Evolutionary conservation across 2,797 vertebrate genomes (phyloP), one percentile per base, ranked within the genome.

Genomic region (Parauchenoglanis punctatus): DNA sequence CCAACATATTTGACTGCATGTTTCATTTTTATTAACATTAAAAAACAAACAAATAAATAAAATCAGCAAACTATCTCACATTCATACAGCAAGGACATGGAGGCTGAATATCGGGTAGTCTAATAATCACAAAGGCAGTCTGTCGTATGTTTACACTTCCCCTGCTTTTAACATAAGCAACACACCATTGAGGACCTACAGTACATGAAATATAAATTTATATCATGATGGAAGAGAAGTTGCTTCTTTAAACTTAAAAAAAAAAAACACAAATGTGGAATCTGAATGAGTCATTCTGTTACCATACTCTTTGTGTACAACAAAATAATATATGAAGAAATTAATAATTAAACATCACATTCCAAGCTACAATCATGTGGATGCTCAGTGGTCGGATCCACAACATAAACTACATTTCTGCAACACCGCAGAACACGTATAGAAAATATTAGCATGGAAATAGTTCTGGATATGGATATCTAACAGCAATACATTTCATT

Each of bases 11-110:
- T 82, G 52, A 88, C 23, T 63, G 88, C 59, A 83, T 84, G 44
- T 83, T 89, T 86, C 59, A 78, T 92, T 91, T 77, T 91, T 91
- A 92, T 90, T 92, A 67, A 90, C 87, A 87, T 92, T 91, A 95
- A 95, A 94, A 95, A 81, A 80, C 94, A 93, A 92, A 95, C 94
- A 95, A 95, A 95, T 95, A 95, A 93, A 93, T 92, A 93, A 81
- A 92, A 91, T 90, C 92, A 94, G 78, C 18, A 63, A 46, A 81
- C 80, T 93, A 94, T 92, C 93, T 92, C 93, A 96, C 94, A 95
- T 93, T 91, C 94, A 94, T 94, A 94, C 94, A 93, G 87, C 75
- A 89, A 91, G 85, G 86, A 90, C 87, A 35, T 20, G 63, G 63
- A 56, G 13, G 73, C 58, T 56, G 15, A 67, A 46, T 11, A 67